Conservation (phyloP, 2,113 vertebrate genomes). For the Salvelinus fontinalis region DNA sequence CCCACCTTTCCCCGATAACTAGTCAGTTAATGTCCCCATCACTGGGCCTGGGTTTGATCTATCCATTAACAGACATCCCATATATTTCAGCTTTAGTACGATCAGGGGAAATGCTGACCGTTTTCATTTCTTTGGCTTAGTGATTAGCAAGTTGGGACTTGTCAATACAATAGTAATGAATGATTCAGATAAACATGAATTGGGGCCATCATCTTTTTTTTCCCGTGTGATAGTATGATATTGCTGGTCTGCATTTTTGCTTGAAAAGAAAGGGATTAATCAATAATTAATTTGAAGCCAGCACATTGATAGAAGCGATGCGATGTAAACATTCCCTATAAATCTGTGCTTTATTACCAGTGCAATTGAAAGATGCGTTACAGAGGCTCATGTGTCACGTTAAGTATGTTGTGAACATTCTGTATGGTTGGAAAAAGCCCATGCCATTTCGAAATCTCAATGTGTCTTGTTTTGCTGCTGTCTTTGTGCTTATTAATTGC, state of each 20-base stretch:
- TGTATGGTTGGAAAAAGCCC: constrained; percentile 55
- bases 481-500: constrained; percentile 64
- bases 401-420: constrained; percentile 65
- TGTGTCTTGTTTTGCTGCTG: constrained; percentile 61
- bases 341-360: constrained; percentile 76
- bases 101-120: constrained; percentile 72
- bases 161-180: constrained; percentile 80
- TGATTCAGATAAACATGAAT: constrained; percentile 73
- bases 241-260: constrained; percentile 81
- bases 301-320: constrained; percentile 73
- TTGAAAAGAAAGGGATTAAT: constrained; percentile 82
- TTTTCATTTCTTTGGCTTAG: constrained; percentile 71
- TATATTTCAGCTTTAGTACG: constrained; percentile 72
- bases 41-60: constrained; percentile 47
- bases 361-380: constrained; percentile 61
- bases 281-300: constrained; percentile 84
- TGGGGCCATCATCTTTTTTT: constrained; percentile 76
- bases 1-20: constrained; percentile 35
- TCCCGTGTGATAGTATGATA: constrained; percentile 74
- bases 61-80: constrained; percentile 66
- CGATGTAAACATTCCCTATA: constrained; percentile 78
- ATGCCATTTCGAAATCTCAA: constrained; percentile 53
- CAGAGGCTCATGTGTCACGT: constrained; percentile 62
- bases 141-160: constrained; percentile 75
- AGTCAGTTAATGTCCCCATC: constrained; percentile 50